Base-by-base conservation (phyloP, 2,888 invertebrate species). In the Colostygia pectinataria region DNA sequence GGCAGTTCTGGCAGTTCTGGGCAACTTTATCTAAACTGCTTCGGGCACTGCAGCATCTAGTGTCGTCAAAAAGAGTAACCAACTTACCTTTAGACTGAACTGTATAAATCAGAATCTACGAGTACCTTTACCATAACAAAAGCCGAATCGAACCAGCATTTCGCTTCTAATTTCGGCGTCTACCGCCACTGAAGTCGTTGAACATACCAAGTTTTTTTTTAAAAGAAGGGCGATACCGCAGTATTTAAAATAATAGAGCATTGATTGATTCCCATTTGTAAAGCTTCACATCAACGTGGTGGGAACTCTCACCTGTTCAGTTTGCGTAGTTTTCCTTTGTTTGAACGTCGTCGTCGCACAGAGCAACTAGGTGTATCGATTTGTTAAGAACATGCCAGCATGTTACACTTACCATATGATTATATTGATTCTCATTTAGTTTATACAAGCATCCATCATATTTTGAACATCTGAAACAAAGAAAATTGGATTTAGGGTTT, bases 381-480 rank as follows among this genome's bases (percentile, higher is more conserved):
- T 29, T 15, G 15, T 27, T 12, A 41, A 25, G 24, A 13, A 28
- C 23, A 9, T 14, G 6, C 14, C 12, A n/a, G 13, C 20, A 23
- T 23, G 28, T 10, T 33, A 7, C 13, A 59, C 58, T 56, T 10
- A 59, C 59, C 59, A 41, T 56, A 29, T 12, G 27, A 29, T 41
- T 45, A 32, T 34, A 45, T 49, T 42, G 28, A 33, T 24, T 36
- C 41, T 43, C 43, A 41, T 49, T 49, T 41, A 31, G 18, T 46
- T 48, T 48, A 52, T 49, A 39, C 40, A 23, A 45, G 9, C 13
- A 27, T 37, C 45, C 43, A 39, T 37, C 34, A 33, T 29, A 48
- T 56, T 51, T 34, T 44, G 27, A 28, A 27, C 47, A 54, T 54
- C 59, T 59, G 59, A 59, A 59, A 42, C 10, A 49, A 14, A 20